These are phyloP conservation scores for Sphaerophoria rueppellii DNA, from an alignment of 2,888 invertebrate genomes.

Conservation along the genomic window DNA sequence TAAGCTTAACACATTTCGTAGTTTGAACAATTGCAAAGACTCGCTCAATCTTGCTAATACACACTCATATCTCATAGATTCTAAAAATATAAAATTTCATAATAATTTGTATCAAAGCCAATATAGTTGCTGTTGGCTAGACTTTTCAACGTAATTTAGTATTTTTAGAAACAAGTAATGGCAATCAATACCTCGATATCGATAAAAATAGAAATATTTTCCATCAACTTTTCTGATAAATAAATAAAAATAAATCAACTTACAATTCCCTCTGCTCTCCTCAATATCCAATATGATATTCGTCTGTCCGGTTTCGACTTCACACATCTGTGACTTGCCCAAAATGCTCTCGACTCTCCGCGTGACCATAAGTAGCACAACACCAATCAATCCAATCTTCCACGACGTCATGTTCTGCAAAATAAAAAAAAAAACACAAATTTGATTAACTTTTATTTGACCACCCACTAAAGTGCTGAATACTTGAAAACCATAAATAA, in stretches of 20 bases:
- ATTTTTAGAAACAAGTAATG: too few species aligned
- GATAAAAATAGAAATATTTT: not conserved
- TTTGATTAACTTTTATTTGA: slow-evolving; percentile 36
- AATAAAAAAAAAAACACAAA: slow-evolving; percentile 19
- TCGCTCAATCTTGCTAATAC: too few species aligned
- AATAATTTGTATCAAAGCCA: too few species aligned
- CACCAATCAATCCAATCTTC: slow-evolving; percentile 57
- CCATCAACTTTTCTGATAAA: slow-evolving; percentile 1
- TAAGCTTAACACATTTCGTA: too few species aligned
- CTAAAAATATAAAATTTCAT: too few species aligned
- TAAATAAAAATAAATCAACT: slow-evolving; percentile 82
- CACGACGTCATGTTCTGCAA: slow-evolving; percentile 69
- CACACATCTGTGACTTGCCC: slow-evolving; percentile 85
- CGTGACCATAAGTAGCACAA: slow-evolving; percentile 75
- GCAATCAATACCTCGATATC: not conserved
- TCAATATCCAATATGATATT: slow-evolving; percentile 95
- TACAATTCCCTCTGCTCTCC: slow-evolving; percentile 93
- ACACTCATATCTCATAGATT: too few species aligned
- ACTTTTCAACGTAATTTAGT: too few species aligned
- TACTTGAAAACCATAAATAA: slow-evolving; percentile 18
- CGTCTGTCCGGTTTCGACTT: slow-evolving; percentile 93
- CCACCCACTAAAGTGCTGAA: slow-evolving; percentile 53
- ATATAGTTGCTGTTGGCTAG: too few species aligned
- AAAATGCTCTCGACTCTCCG: slow-evolving; percentile 76
- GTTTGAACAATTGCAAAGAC: too few species aligned